Conservation (phyloP, 2,888 invertebrate genomes). For the Orgyia antiqua region DNA sequence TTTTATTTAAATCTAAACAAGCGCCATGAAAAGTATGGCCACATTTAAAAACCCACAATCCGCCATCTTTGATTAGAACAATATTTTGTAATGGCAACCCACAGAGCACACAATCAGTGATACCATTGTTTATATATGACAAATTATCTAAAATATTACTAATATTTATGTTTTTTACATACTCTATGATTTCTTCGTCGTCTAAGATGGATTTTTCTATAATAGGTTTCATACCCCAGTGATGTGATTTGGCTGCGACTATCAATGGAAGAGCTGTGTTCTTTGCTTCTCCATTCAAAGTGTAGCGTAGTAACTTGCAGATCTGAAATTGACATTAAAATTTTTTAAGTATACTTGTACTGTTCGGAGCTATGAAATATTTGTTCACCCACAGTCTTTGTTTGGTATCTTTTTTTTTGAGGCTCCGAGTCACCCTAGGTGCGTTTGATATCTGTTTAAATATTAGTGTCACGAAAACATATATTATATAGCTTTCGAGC, state of each 20-base stretch:
- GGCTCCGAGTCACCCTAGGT: too few relatives aligned
- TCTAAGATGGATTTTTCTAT: conserved; percentile 14
- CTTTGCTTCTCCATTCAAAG: conserved; percentile 40
- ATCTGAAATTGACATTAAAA: conserved; percentile 42
- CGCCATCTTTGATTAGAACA: conserved; percentile 78
- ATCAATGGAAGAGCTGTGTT: conserved; percentile 64
- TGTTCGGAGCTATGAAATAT: too few relatives aligned
- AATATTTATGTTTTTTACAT: conserved; percentile 30
- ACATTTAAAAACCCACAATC: conserved; percentile 80
- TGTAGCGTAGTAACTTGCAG: conserved; percentile 50
- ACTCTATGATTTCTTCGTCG: conserved; percentile 8
- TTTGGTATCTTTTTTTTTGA: too few relatives aligned
- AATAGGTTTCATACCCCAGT: conserved; percentile 73
- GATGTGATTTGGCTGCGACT: conserved; percentile 55
- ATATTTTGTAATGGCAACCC: conserved; percentile 78
- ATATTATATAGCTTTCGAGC: too few relatives aligned
- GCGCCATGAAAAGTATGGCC: conserved; percentile 81
- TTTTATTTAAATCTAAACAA: conserved; percentile 76
- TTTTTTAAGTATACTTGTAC: background rate
- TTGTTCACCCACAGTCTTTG: too few relatives aligned
- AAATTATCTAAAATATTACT: conserved; percentile 43
- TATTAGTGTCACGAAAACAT: too few relatives aligned
- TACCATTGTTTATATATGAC: conserved; percentile 32
- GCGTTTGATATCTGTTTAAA: too few relatives aligned
- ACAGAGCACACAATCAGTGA: conserved; percentile 72